Percentiles rank a stretch among this genome's conserved stretches.
phyloP scores from a whole-genome alignment of 2,888 invertebrate genomes.

The Candidula unifasciata region DNA sequence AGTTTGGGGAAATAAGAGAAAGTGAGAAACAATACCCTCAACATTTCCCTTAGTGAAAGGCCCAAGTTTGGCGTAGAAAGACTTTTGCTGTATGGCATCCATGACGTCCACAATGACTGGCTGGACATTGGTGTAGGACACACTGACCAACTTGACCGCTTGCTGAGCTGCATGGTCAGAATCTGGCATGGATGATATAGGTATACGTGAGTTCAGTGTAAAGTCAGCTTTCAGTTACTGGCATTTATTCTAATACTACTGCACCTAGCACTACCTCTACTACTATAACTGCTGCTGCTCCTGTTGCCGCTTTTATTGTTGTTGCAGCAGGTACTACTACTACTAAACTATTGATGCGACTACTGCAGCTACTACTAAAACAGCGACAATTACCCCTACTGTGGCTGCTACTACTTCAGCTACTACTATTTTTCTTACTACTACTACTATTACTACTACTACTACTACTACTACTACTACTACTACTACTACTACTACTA shows the following conservation, averaged over 20 bases:
- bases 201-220: background rate
- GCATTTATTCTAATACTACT: too few relatives aligned
- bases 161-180: slow-evolving; percentile 64
- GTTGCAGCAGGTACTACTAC: too few relatives aligned
- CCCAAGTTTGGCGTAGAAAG: slow-evolving; percentile 64
- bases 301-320: too few relatives aligned
- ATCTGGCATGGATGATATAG: slow-evolving; percentile 55
- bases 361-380: too few relatives aligned
- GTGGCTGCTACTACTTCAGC: too few relatives aligned
- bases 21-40: slow-evolving; percentile 62
- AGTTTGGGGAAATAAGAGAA: background rate
- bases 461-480: slow-evolving; percentile 42
- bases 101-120: slow-evolving; percentile 72
- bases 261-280: too few relatives aligned
- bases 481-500: slow-evolving; percentile 42
- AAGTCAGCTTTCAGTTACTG: too few relatives aligned
- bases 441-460: slow-evolving; percentile 35
- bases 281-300: too few relatives aligned
- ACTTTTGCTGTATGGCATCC: slow-evolving; percentile 70
- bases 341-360: too few relatives aligned
- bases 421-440: too few relatives aligned
- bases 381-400: too few relatives aligned
- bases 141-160: slow-evolving; percentile 73
- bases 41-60: slow-evolving; percentile 68
- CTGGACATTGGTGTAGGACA: slow-evolving; percentile 74